Percentiles rank a stretch among this genome's conserved stretches.
phyloP scores from a whole-genome alignment of 2,888 invertebrate genomes.

The Coleophora deauratella region DNA sequence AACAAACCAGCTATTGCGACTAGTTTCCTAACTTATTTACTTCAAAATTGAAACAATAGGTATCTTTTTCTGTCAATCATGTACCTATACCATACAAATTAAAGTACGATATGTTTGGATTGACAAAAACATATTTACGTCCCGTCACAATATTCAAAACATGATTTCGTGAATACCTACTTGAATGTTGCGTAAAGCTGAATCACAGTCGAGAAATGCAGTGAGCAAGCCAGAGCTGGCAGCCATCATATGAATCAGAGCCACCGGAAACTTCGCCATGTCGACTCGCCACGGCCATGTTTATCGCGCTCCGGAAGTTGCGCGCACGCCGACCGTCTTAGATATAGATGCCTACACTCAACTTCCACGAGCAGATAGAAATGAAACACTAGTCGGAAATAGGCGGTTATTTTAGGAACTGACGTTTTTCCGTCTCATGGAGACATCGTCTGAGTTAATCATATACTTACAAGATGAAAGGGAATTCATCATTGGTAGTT shows the following conservation, averaged over 20 bases:
- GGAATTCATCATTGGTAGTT: conserved; percentile 38
- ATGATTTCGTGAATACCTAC: conserved; percentile 41
- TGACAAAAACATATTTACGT: conserved; percentile 15
- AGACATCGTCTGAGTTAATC: conserved; percentile 63
- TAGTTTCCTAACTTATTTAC: too few species aligned
- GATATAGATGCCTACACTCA: too few species aligned
- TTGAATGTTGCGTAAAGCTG: conserved; percentile 61
- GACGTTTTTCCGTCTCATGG: conserved; percentile 67
- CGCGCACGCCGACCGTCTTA: conserved; percentile 68
- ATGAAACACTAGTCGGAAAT: conserved; percentile 52
- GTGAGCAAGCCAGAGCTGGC: conserved; percentile 59
- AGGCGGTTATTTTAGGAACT: conserved; percentile 58
- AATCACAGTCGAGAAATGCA: conserved; percentile 69
- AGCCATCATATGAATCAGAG: conserved; percentile 65
- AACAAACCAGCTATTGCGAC: too few species aligned
- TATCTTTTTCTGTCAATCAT: too few species aligned
- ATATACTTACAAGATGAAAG: conserved; percentile 57
- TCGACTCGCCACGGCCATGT: conserved; percentile 68
- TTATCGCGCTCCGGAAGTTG: conserved; percentile 71
- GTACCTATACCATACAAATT: too few species aligned
- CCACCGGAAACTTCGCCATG: conserved; percentile 70
- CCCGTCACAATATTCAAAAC: conserved; percentile 45
- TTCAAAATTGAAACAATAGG: too few species aligned
- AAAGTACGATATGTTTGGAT: too few species aligned
- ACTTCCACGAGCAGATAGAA: conserved; percentile 60